phyloP scores from a whole-genome alignment of 2,113 vertebrate species.

The Neolamprologus longior region DNA sequence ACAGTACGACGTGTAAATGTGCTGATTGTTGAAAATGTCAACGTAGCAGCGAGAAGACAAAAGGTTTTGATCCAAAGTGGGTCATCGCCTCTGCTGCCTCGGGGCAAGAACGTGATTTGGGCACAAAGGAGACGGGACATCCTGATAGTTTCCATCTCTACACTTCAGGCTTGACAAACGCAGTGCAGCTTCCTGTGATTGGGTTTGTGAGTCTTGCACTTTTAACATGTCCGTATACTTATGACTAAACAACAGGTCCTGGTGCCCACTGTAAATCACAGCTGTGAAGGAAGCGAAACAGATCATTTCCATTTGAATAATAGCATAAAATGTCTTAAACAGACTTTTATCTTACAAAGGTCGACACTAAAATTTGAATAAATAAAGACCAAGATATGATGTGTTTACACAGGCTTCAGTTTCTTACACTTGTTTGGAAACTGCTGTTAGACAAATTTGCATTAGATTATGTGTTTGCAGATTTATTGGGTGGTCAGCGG shows the following conservation, averaged over 20 bases:
- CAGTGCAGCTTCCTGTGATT: not conserved
- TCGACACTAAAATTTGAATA: not conserved
- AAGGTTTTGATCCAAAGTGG: not conserved
- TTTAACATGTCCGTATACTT: not conserved
- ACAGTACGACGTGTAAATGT: not conserved
- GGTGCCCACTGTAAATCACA: not conserved
- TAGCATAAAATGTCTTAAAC: not conserved
- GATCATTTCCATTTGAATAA: not conserved
- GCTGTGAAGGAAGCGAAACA: not conserved
- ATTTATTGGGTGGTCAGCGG: not conserved
- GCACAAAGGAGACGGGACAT: not conserved
- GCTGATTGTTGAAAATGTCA: not conserved
- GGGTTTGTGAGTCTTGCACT: not conserved
- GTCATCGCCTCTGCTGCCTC: not conserved
- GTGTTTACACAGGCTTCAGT: not conserved
- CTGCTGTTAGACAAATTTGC: not conserved
- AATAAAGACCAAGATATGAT: fast-evolving
- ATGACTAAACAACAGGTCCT: not conserved
- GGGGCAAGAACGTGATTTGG: not conserved
- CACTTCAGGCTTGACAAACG: not conserved
- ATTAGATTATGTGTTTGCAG: not conserved
- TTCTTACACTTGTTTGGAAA: not conserved
- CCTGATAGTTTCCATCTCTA: not conserved
- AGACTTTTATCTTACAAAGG: not conserved
- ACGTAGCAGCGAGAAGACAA: not conserved